Evolutionary conservation across 1,140 invertebrate species (phyloP).

Genomic region (Amphibalanus amphitrite): DNA sequence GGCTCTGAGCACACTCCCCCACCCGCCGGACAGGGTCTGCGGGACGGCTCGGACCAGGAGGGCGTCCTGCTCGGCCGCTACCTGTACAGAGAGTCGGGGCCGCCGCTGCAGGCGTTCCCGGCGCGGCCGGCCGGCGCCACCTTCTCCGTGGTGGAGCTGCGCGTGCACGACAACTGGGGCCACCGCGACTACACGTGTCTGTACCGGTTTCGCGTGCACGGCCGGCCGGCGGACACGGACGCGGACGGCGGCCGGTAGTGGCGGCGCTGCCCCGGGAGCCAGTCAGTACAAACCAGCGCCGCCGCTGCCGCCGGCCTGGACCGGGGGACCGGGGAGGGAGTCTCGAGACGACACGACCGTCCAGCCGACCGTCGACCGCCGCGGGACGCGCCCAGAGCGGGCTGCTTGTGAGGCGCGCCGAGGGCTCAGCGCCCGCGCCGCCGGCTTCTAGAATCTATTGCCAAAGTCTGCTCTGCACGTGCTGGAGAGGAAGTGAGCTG

Average conservation of each 20-base stretch:
- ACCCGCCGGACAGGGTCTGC: constrained; percentile 56
- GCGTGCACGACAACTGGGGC: constrained; percentile 85
- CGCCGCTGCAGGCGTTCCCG: constrained; percentile 77
- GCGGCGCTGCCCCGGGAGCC: too few species aligned
- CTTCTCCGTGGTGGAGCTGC: constrained; percentile 68
- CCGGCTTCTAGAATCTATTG: not conserved
- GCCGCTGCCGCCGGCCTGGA: too few species aligned
- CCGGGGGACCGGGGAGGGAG: too few species aligned
- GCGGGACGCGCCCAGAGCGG: too few species aligned
- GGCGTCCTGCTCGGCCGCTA: constrained; percentile 68
- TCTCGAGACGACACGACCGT: too few species aligned
- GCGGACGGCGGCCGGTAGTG: not conserved
- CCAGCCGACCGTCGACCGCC: too few species aligned
- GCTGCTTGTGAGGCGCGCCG: too few species aligned
- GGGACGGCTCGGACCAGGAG: constrained; percentile 61
- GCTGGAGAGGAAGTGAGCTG: not conserved
- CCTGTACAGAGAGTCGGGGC: constrained; percentile 55
- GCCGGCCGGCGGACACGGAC: constrained; percentile 24
- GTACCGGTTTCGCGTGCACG: constrained; percentile 93
- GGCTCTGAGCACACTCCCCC: constrained; percentile 15
- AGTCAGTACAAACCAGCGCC: not conserved
- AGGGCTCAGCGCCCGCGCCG: too few species aligned
- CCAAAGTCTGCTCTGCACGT: not conserved
- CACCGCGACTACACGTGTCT: constrained; percentile 88
- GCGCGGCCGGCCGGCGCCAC: constrained; percentile 34